Conservation (phyloP, 2,888 invertebrate genomes). For the Hypena proboscidalis region DNA sequence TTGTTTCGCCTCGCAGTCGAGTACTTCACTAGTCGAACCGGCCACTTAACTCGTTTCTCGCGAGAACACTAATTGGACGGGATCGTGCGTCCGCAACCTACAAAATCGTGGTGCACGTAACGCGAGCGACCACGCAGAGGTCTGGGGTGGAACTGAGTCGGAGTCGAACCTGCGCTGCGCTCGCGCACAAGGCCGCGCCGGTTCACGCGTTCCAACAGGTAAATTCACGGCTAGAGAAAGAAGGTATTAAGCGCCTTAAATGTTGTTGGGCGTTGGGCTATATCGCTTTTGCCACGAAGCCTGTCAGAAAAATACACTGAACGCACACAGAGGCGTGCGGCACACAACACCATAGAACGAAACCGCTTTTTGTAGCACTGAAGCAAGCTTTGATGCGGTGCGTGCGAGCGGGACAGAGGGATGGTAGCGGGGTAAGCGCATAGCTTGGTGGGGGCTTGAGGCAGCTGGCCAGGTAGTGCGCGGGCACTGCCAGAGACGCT, state of each 20-base stretch:
- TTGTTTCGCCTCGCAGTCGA: conserved; percentile 61
- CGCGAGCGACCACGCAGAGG: conserved; percentile 76
- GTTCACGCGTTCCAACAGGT: conserved; percentile 87
- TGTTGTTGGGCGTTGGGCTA: conserved; percentile 60
- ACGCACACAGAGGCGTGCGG: conserved; percentile 66
- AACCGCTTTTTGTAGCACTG: conserved; percentile 82
- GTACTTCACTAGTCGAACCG: conserved; percentile 75
- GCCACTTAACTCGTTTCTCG: conserved; percentile 84
- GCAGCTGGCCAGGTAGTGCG: conserved; percentile 84
- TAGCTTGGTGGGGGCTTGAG: conserved; percentile 73
- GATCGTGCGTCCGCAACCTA: conserved; percentile 70
- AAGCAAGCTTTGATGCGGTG: conserved; percentile 67
- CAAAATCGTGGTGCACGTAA: conserved; percentile 60
- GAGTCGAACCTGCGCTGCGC: conserved; percentile 81
- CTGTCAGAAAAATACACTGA: conserved; percentile 79
- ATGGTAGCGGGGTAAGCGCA: conserved; percentile 72
- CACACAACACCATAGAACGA: conserved; percentile 66
- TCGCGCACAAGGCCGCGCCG: conserved; percentile 86
- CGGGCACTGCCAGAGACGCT: conserved; percentile 74
- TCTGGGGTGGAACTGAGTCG: conserved; percentile 83
- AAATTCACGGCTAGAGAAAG: conserved; percentile 65
- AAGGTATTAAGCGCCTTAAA: conserved; percentile 70
- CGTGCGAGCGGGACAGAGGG: conserved; percentile 71
- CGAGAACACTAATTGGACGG: conserved; percentile 82
- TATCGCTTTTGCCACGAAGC: conserved; percentile 63